Evolutionary conservation across 30 jellyfish, hydroid and myxozoan species (phyloP), one percentile per base, ranked within the genome.

Genomic region (Aurelia aurita): DNA sequence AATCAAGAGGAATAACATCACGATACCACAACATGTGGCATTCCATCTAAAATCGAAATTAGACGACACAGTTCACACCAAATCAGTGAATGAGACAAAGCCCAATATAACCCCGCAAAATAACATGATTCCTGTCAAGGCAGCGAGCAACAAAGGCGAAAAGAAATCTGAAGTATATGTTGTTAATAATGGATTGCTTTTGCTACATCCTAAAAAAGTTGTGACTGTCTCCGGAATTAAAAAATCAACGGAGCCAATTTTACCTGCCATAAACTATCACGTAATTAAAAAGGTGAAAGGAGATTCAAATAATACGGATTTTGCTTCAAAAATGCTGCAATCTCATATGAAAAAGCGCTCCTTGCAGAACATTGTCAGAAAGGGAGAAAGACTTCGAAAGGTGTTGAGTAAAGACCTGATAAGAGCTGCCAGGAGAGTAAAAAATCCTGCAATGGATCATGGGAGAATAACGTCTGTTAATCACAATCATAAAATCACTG

Each of bases 121-220:
- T 43, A 59, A 57, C 9, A 44, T 34, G 47, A 58, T 65, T 60
- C 39, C 39, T 49, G 66, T 19, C 2, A 32, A 35, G 39, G 64
- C 86, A 1, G 46, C 39, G n/a, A 23, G 31, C 25, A 66, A 66
- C 22, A 58, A 74, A 29, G 80, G 87, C 8, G 88, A 85, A 34
- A 77, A 77, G 29, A 73, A 74, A 47, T 85, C 95, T 6, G 95
- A 85, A 57, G 59, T 85, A 4, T 85, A 85, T 65, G 95, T 85
- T 44, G 89, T 85, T 12, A 85, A 85, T 21, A 85, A 74, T 63
- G 95, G 95, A 43, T 69, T 85, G 27, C 77, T 85, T 3, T 53
- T 85, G 26, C 71, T 85, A 29, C 95, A 85, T 49, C 95, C 95
- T 6, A 62, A 85, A 47, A 85, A 73, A 55, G 84, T 62, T 21